phyloP scores from a whole-genome alignment of 1,140 invertebrate species.

The Potamilus streckersoni region DNA sequence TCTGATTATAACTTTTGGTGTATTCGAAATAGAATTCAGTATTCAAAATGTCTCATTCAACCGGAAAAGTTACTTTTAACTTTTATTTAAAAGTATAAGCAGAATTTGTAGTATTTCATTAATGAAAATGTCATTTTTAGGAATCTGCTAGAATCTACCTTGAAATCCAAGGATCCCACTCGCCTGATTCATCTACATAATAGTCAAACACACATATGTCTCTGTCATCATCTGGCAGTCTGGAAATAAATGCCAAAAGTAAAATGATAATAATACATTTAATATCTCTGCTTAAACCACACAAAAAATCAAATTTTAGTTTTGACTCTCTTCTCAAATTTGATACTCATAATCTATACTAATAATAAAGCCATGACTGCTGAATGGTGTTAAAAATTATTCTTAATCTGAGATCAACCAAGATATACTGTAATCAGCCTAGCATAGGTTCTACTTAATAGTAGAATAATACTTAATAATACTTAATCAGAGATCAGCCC shows the following conservation, averaged over 20 bases:
- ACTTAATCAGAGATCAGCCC: too few species aligned
- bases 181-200: conserved; percentile 69
- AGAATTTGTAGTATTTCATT: neutral
- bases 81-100: too few species aligned
- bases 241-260: conserved; percentile 29
- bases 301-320: neutral
- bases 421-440: too few species aligned
- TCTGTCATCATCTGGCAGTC: conserved; percentile 68
- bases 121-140: neutral
- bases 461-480: too few species aligned
- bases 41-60: neutral
- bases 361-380: too few species aligned
- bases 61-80: too few species aligned
- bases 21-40: too few species aligned
- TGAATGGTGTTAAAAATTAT: too few species aligned
- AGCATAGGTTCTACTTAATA: too few species aligned
- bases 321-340: neutral
- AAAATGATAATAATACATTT: neutral
- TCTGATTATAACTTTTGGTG: too few species aligned
- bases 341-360: too few species aligned
- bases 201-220: conserved; percentile 69
- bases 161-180: conserved; percentile 69
- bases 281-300: neutral
- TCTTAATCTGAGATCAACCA: too few species aligned
- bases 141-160: conserved; percentile 33